A percentile compares a stretch with the other conserved stretches of the same genome.
phyloP scores from a whole-genome alignment of 2,888 invertebrate species.

The Amphipoea lucens region DNA sequence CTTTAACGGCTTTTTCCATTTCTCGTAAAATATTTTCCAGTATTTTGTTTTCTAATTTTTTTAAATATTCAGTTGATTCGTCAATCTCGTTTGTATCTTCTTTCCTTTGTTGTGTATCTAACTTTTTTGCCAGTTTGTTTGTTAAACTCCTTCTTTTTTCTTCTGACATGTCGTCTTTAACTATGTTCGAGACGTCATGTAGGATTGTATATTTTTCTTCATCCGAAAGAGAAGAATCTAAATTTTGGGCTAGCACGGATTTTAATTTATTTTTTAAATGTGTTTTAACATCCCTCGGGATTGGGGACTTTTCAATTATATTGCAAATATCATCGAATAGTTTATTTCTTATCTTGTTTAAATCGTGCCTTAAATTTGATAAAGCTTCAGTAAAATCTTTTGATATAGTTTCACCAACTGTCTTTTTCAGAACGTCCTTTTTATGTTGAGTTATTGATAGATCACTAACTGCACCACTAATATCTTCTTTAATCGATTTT shows the following conservation, averaged over 20 bases:
- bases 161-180: constrained; percentile 33
- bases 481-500: constrained; percentile 16
- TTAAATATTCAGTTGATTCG: constrained; percentile 10
- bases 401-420: constrained; percentile 40
- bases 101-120: background rate
- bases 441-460: constrained; percentile 36
- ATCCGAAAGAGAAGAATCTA: constrained; percentile 41
- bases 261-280: constrained; percentile 40
- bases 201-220: constrained; percentile 33
- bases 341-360: constrained; percentile 21
- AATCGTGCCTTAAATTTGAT: constrained; percentile 15
- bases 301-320: constrained; percentile 40
- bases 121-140: constrained; percentile 23
- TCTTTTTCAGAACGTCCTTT: constrained; percentile 21
- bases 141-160: constrained; percentile 11
- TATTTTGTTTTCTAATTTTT: constrained; percentile 7
- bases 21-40: constrained; percentile 6
- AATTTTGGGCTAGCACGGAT: constrained; percentile 21
- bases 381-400: constrained; percentile 45
- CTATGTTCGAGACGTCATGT: constrained; percentile 31
- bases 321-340: constrained; percentile 31
- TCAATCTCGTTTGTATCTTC: constrained; percentile 41
- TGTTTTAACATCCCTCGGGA: constrained; percentile 33
- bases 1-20: background rate
- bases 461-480: constrained; percentile 27